Base-by-base conservation (phyloP, 1,140 invertebrate species). In the Calephelis nemesis region DNA sequence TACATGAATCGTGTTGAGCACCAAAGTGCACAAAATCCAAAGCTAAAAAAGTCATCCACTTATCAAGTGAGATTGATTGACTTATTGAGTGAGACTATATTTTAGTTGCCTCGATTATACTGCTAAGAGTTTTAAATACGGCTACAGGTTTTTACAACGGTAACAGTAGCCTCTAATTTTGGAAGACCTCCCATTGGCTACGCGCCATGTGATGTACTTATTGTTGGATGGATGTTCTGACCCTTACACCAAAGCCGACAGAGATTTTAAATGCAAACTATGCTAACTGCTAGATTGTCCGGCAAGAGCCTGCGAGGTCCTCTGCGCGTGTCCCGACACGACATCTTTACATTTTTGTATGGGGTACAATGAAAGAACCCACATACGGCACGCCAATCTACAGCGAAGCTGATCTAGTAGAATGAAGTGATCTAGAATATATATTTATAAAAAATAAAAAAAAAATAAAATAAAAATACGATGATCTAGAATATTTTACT, bases 321-420 rank as follows among this genome's bases (percentile, higher is more conserved):
- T 69, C 73, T 15, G 40, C 67, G 7, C 60, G 73, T 13, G 67
- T 5, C 70, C 70, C 9, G 62, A 71, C 47, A 48, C 63, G 19
- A 72, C 54, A 47, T 62, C 47, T 3, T 6, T 67, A 74, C 45
- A 71, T 60, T 50, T 74, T 65, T 49, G 45, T 69, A 49, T 74
- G 63, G 72, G 64, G 58, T 4, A 67, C 45, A 40, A 62, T 67
- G 45, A 62, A 67, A 45, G 58, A 62, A 67, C 39, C 13, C 11
- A 58, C 62, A 19, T 67, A 60, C 45, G 49, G 63, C 30, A 62
- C n/a, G 7, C 42, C 52, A 19, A 48, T 62, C 12, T 12, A 30
- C 11, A 67, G 4, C 11, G 40, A 67, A 58, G 52, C 52, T 11
- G 65, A 62, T 60, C 42, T 67, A 11, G 42, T 30, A 30, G 13